Evolutionary conservation across 2,888 invertebrate species (phyloP), one percentile per base, ranked within the genome.

Genomic region (Ornithoptera alexandrae): DNA sequence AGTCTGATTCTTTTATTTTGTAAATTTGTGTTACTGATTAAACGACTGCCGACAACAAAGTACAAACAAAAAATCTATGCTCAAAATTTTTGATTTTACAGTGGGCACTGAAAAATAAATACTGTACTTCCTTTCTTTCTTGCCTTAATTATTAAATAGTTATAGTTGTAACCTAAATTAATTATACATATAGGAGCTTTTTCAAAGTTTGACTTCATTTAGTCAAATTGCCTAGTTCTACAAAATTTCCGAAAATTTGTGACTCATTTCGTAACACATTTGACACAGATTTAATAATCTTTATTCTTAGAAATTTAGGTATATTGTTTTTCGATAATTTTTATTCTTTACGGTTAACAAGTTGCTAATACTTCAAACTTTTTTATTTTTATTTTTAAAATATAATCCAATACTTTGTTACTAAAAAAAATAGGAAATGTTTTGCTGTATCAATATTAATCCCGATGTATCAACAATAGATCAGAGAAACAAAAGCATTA

Each of bases 21-120:
- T 77, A 76, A 78, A 80, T 81, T 74, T 75, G 75, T 71, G 71
- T 75, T 78, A 71, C 73, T 83, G 74, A 82, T 83, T 84, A 80
- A 80, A 83, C 78, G 76, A 71, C 72, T 78, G 84, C 87, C 87
- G 87, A 79, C 84, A 79, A 12, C 8, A 42, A 59, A 68, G 65
- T 73, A 74, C 61, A 72, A 18, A 7, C 6, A n/a, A 18, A n/a
- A 53, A 15, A 15, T n/a, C n/a, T 53, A 7, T 18, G 53, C 8
- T 53, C n/a, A 53, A 53, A 53, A 53, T 53, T n/a, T 53, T n/a
- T 1, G 15, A 46, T 46, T 46, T 46, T 15, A 46, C 46, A 53
- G 53, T 18, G 18, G 8, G n/a, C 18, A n/a, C 8, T n/a, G 18
- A 53, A 1, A 0, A 46, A 1, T 15, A 46, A 42, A 46, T 46